Conservation (phyloP, 2,888 invertebrate genomes). For the Eurytoma californica region DNA sequence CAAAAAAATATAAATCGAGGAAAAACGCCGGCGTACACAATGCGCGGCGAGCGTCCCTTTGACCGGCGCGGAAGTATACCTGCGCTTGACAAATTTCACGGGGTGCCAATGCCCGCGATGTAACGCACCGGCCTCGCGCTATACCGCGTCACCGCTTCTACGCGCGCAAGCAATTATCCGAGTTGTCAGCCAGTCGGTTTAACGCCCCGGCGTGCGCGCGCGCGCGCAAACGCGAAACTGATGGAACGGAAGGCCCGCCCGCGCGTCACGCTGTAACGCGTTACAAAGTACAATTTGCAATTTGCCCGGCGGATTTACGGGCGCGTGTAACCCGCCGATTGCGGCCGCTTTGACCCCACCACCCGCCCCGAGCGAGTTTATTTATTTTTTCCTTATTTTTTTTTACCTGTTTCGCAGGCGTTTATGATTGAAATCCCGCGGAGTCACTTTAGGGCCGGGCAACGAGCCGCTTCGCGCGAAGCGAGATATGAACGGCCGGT, state of each 20-base stretch:
- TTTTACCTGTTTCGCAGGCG: constrained; percentile 29
- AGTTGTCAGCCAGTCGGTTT: constrained; percentile 66
- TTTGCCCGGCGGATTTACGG: constrained; percentile 60
- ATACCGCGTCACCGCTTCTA: neutral
- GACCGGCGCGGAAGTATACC: too few relatives aligned
- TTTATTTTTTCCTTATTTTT: too few relatives aligned
- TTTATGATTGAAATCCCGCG: constrained; percentile 51
- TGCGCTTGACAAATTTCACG: too few relatives aligned
- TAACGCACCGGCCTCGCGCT: neutral
- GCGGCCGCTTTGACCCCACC: neutral
- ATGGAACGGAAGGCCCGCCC: constrained; percentile 59
- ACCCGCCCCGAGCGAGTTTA: too few relatives aligned
- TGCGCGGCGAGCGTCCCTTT: too few relatives aligned
- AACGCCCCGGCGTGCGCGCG: constrained; percentile 68
- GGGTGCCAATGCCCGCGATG: too few relatives aligned
- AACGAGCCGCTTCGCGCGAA: constrained; percentile 11
- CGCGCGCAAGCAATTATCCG: neutral
- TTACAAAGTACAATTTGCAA: constrained; percentile 66
- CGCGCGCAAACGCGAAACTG: constrained; percentile 48
- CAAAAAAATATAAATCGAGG: too few relatives aligned
- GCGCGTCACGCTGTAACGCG: constrained; percentile 43
- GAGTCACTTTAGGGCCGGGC: constrained; percentile 32
- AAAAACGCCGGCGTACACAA: too few relatives aligned
- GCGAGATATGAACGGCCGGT: constrained; percentile 38
- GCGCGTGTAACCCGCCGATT: constrained; percentile 45